Evolutionary conservation across 2,113 vertebrate species (phyloP).

Genomic region (Phaetusa simplex): DNA sequence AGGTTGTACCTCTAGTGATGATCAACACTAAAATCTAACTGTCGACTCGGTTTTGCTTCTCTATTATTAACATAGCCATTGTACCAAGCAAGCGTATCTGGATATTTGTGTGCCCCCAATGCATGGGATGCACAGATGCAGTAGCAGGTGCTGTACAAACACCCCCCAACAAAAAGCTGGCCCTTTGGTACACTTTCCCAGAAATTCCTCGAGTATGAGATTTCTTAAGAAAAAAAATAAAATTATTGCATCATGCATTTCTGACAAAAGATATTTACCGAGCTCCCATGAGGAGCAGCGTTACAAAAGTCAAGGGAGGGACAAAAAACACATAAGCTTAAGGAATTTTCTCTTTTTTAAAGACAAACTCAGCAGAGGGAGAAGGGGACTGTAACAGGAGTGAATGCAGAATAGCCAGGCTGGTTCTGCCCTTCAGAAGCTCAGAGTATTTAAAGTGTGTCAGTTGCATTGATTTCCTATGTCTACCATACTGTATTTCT

Average conservation of each 20-base stretch:
- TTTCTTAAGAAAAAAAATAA: not conserved
- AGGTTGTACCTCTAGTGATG: not conserved
- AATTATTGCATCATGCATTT: not conserved
- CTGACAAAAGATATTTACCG: not conserved
- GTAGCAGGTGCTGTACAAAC: not conserved
- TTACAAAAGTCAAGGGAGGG: not conserved
- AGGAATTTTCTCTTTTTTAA: not conserved
- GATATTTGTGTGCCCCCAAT: not conserved
- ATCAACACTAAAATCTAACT: not conserved
- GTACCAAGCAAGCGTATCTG: not conserved
- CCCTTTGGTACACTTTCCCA: not conserved
- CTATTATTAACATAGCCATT: not conserved
- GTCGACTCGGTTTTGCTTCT: not conserved
- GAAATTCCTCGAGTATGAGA: fast-evolving
- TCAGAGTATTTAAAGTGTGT: not conserved
- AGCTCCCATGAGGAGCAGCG: not conserved
- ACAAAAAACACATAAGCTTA: not conserved
- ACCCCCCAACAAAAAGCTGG: not conserved
- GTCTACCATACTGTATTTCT: conserved; percentile 33
- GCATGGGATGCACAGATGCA: not conserved
- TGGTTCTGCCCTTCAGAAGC: conserved; percentile 23
- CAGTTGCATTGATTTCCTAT: conserved; percentile 41
- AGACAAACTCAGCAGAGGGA: not conserved
- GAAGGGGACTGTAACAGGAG: not conserved
- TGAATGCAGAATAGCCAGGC: not conserved